A percentile compares a stretch with the other conserved stretches of the same genome.
These are phyloP conservation scores for Muscicapa comitata DNA, from an alignment of 2,797 vertebrate genomes.

Conservation along the genomic window DNA sequence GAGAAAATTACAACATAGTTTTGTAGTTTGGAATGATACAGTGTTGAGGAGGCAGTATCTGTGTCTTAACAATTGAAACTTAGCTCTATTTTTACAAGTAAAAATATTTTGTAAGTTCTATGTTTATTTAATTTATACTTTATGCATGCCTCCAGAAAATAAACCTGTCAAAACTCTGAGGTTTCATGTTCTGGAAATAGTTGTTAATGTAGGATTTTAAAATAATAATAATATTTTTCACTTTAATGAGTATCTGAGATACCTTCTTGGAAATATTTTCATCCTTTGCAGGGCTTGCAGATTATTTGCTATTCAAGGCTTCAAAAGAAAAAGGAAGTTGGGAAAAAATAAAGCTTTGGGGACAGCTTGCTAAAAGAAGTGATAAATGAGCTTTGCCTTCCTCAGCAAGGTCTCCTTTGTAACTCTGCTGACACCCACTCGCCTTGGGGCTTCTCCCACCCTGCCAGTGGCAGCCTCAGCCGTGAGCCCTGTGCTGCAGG, in stretches of 20 bases:
- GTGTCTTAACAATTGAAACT: not conserved
- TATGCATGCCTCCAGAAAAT: not conserved
- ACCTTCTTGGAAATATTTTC: not conserved
- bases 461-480: not conserved
- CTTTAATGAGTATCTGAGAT: not conserved
- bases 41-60: not conserved
- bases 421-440: not conserved
- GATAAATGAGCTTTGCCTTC: slow-evolving; percentile 8
- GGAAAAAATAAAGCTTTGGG: not conserved
- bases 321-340: not conserved
- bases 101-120: not conserved
- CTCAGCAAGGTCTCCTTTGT: not conserved
- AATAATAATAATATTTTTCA: not conserved
- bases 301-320: not conserved
- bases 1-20: not conserved
- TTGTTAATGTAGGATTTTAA: not conserved
- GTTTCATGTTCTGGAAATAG: not conserved
- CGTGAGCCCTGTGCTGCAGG: not conserved
- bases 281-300: not conserved
- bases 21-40: not conserved
- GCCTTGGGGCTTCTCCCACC: not conserved
- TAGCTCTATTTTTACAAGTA: not conserved
- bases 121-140: not conserved
- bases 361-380: not conserved
- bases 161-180: not conserved